These are phyloP conservation scores for Neodiprion pinetum DNA, from an alignment of 1,140 invertebrate genomes.

Conservation along the genomic window DNA sequence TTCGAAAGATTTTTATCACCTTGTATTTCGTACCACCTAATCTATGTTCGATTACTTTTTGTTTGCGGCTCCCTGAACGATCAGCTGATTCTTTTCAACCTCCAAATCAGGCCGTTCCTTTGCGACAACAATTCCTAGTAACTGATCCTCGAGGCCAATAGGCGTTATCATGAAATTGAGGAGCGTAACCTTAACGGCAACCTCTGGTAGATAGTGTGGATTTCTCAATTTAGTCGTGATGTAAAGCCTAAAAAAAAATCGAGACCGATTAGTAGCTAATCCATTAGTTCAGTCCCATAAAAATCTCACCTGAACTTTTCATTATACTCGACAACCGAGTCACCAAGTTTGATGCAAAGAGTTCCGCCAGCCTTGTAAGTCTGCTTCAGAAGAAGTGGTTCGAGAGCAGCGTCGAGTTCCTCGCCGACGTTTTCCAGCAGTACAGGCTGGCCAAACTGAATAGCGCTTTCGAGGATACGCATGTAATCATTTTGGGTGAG, in stretches of 20 bases:
- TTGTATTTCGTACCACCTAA: not conserved
- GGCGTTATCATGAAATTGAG: slow-evolving; percentile 88
- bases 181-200: slow-evolving; percentile 85
- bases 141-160: slow-evolving; percentile 84
- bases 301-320: slow-evolving; percentile 74
- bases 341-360: slow-evolving; percentile 77
- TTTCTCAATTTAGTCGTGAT: slow-evolving; percentile 89
- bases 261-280: slow-evolving; percentile 12
- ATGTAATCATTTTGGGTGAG: slow-evolving; percentile 81
- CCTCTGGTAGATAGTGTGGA: slow-evolving; percentile 87
- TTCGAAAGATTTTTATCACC: not conserved
- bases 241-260: slow-evolving; percentile 71
- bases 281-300: not conserved
- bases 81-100: slow-evolving; percentile 85
- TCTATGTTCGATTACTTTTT: slow-evolving; percentile 55
- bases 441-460: slow-evolving; percentile 86
- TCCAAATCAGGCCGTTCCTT: slow-evolving; percentile 87
- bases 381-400: slow-evolving; percentile 82
- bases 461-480: slow-evolving; percentile 82
- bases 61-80: slow-evolving; percentile 86
- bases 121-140: slow-evolving; percentile 85
- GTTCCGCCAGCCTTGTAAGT: slow-evolving; percentile 84
- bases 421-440: slow-evolving; percentile 83
- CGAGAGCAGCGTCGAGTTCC: slow-evolving; percentile 85
- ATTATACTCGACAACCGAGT: slow-evolving; percentile 80